Evolutionary conservation across 2,888 invertebrate species (phyloP), one percentile per base, ranked within the genome.

Genomic region (Conus canariensis): DNA sequence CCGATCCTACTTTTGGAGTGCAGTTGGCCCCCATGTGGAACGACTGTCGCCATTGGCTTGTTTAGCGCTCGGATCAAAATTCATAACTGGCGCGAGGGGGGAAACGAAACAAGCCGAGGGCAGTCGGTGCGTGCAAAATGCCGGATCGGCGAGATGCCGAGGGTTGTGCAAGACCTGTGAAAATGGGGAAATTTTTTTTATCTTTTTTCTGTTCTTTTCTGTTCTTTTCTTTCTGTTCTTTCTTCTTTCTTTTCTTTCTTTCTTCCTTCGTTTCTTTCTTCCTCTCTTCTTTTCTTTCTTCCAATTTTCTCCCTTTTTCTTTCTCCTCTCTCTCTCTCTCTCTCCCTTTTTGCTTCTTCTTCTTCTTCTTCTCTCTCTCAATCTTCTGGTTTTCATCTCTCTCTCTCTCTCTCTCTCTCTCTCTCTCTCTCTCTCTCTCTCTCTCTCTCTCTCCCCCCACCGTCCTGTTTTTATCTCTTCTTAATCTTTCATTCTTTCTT

Each of bases 11-110:
- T 59, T 85, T 89, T 74, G 56, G n/a, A 85, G 89, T 89, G 89
- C 89, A 89, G 60, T 89, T 83, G 74, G n/a, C 89, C 25, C 70
- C 74, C 89, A 85, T 85, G 89, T 89, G 89, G 85, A 89, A 89
- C 89, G 85, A 16, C 83, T 89, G 89, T 74, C 89, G 83, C 89
- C 89, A 89, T 22, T 89, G 67, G 89, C 67, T 83, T 83, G 89
- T 89, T 89, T 89, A 89, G 85, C 85, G 89, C 56, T 70, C 67
- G 85, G 67, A 89, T 89, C 89, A 70, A 89, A 89, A 89, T 85
- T 89, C 89, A 89, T 89, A 89, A 89, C 89, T 89, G 74, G 89
- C 85, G 70, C 56, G 22, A 19, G 22, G n/a, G 70, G 25, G 8
- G 87, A 74, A 87, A 87, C 87, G 74, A 87, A 87, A 70, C 74